A percentile compares a stretch with the other conserved stretches of the same genome.
Evolutionary conservation across 2,797 vertebrate genomes (phyloP).

Genomic region (Lateolabrax maculatus): DNA sequence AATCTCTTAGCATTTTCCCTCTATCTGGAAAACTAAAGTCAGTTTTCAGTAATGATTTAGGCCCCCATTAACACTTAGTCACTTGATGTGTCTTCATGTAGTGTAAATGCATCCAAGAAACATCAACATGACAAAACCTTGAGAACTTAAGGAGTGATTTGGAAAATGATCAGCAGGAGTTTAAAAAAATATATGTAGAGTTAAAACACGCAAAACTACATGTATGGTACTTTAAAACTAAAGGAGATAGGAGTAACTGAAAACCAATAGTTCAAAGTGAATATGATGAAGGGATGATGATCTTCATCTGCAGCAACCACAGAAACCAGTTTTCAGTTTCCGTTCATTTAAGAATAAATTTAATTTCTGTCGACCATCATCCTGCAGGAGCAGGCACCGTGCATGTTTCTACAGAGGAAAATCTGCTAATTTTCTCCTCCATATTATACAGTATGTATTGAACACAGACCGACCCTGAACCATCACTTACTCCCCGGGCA

Average conservation of each 20-base stretch:
- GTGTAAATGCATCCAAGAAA: no score
- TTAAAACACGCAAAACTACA: background rate
- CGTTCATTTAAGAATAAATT: slow-evolving; percentile 11
- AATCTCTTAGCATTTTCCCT: no score
- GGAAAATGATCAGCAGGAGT: background rate
- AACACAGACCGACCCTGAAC: slow-evolving; percentile 15
- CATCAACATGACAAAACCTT: background rate
- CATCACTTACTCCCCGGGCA: slow-evolving; percentile 41
- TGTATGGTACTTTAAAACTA: background rate
- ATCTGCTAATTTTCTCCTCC: slow-evolving; percentile 9
- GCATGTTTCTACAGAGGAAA: slow-evolving; percentile 15
- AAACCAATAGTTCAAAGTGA: background rate
- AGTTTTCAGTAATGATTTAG: no score
- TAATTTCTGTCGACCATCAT: slow-evolving; percentile 11
- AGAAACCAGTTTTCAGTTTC: slow-evolving; percentile 20
- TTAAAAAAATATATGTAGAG: no score
- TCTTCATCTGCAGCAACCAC: slow-evolving; percentile 21
- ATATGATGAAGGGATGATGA: background rate
- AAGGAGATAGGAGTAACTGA: background rate
- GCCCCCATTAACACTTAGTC: no score
- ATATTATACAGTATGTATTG: slow-evolving; percentile 13
- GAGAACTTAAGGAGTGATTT: background rate
- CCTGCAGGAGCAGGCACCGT: background rate
- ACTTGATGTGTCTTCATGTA: no score
- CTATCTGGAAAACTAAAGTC: no score